These are phyloP conservation scores for Anadara kagoshimensis DNA, from an alignment of 1,140 invertebrate species.

Conservation along the genomic window DNA sequence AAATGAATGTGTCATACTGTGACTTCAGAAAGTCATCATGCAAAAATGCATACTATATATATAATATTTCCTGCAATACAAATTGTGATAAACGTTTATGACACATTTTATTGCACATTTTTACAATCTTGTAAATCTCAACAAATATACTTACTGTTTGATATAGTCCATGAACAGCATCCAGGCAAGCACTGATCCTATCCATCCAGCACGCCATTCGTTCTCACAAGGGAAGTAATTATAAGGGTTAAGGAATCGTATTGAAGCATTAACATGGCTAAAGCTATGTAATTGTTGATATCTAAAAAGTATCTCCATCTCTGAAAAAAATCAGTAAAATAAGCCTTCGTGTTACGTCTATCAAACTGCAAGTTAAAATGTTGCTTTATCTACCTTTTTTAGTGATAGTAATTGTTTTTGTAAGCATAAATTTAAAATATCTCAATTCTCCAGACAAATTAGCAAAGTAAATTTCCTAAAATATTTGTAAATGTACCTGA, in stretches of 20 bases:
- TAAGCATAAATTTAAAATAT: neutral
- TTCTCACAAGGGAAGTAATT: constrained; percentile 39
- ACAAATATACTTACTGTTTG: neutral
- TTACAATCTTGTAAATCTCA: neutral
- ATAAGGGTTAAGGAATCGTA: constrained; percentile 29
- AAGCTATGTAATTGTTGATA: constrained; percentile 34
- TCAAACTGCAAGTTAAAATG: neutral
- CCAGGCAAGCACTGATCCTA: constrained; percentile 40
- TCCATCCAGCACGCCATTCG: constrained; percentile 45
- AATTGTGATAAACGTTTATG: no score
- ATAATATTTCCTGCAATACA: no score
- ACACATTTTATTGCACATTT: neutral
- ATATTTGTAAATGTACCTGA: neutral
- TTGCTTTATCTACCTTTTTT: neutral
- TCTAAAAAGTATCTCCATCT: constrained; percentile 39
- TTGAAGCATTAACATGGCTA: constrained; percentile 37
- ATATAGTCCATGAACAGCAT: constrained; percentile 28
- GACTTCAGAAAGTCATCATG: no score
- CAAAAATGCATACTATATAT: no score
- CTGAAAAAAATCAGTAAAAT: constrained; percentile 18
- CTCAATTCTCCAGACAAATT: neutral
- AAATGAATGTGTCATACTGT: no score
- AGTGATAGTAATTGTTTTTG: neutral
- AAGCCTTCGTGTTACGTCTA: no score
- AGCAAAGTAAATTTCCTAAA: neutral